These are phyloP conservation scores for Branchipolynoe longqiensis DNA, from an alignment of 2,888 invertebrate genomes.

Conservation along the genomic window DNA sequence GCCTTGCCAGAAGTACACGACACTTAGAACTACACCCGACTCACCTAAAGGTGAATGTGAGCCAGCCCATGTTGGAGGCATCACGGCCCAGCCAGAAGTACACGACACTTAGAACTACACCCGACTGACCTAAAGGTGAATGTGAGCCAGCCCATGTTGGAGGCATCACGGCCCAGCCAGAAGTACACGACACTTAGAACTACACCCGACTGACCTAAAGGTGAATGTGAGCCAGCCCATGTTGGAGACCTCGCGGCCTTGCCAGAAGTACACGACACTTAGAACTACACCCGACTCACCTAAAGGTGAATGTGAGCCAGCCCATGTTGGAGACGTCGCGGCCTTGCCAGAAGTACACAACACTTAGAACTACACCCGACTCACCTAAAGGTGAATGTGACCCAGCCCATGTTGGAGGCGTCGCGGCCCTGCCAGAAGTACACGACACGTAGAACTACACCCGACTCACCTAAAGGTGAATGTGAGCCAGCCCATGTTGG, in stretches of 20 bases:
- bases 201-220: conserved; percentile 86
- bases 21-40: no score
- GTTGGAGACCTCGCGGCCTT: conserved; percentile 96
- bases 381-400: conserved; percentile 97
- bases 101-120: no score
- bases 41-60: no score
- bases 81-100: no score
- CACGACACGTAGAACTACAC: conserved; percentile 87
- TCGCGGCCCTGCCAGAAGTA: conserved; percentile 99
- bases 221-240: conserved; percentile 99
- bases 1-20: no score
- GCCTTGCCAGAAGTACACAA: conserved; percentile 99
- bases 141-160: no score
- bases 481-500: conserved; percentile 99
- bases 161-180: no score
- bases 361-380: conserved; percentile 86
- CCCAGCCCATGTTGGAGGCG: conserved; percentile 99
- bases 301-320: conserved; percentile 99
- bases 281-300: conserved; percentile 84
- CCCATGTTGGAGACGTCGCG: conserved; percentile 98
- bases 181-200: no score
- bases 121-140: no score
- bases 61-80: no score
- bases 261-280: conserved; percentile 99
- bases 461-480: conserved; percentile 93